Conservation (phyloP, 2,888 invertebrate genomes). For the Harpagoxenus sublaevis region DNA sequence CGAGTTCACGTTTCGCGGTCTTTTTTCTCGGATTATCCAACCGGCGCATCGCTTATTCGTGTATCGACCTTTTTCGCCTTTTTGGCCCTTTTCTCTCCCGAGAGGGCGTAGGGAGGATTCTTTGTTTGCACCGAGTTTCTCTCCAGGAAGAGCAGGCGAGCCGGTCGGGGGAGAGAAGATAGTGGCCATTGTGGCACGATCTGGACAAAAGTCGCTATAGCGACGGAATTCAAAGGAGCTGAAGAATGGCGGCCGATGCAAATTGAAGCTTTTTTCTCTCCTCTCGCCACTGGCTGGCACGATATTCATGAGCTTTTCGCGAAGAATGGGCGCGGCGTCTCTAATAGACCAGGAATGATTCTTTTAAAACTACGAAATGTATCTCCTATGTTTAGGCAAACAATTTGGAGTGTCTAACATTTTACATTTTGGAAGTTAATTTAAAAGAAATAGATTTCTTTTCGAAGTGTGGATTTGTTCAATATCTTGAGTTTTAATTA, state of each 20-base stretch:
- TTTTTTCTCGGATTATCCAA: conserved; percentile 85
- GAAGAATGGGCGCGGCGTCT: conserved; percentile 42
- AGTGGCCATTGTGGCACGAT: conserved; percentile 85
- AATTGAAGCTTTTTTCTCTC: conserved; percentile 78
- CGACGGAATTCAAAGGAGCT: conserved; percentile 84
- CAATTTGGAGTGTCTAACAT: not conserved
- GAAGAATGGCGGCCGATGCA: conserved; percentile 84
- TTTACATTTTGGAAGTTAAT: not conserved
- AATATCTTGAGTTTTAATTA: not conserved
- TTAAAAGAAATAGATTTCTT: not conserved
- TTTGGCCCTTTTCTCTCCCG: conserved; percentile 83
- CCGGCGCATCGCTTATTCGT: conserved; percentile 86
- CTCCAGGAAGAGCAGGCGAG: conserved; percentile 77
- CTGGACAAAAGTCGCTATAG: conserved; percentile 85
- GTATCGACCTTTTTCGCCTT: conserved; percentile 83
- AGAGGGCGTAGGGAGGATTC: conserved; percentile 82
- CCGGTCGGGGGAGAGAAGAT: conserved; percentile 76
- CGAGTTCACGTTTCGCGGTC: conserved; percentile 82
- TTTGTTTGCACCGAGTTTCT: conserved; percentile 85
- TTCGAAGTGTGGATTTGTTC: not conserved
- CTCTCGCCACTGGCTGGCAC: conserved; percentile 56
- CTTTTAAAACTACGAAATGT: not conserved
- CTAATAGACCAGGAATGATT: conserved; percentile 3
- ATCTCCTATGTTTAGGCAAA: not conserved
- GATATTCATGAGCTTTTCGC: conserved; percentile 64